Evolutionary conservation across 2,113 vertebrate genomes (phyloP).

Genomic region (Rhea pennata): DNA sequence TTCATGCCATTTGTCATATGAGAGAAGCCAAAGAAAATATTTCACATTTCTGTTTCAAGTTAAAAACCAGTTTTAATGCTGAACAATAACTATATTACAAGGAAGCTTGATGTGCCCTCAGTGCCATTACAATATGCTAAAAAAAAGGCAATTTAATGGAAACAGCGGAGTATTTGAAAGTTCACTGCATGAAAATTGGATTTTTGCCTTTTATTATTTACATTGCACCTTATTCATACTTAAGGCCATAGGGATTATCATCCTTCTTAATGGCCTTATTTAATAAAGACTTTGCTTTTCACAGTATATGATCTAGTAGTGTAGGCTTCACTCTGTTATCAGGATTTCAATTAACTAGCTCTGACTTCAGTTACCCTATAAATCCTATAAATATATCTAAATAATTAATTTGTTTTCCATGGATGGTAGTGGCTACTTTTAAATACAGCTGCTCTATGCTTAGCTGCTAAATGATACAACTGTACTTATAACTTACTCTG

Average conservation of each 20-base stretch:
- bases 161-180: constrained; percentile 43
- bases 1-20: constrained; percentile 34
- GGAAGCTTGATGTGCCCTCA: constrained; percentile 26
- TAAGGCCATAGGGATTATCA: constrained; percentile 63
- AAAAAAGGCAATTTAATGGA: constrained; percentile 66
- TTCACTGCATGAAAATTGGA: constrained; percentile 69
- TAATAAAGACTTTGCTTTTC: constrained; percentile 64
- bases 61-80: constrained; percentile 18
- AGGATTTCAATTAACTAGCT: constrained; percentile 57
- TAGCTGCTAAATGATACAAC: not conserved
- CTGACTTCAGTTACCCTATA: constrained; percentile 35
- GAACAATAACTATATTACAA: constrained; percentile 50
- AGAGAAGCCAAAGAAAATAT: constrained; percentile 47
- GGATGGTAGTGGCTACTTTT: not conserved
- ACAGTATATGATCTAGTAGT: constrained; percentile 34
- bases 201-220: constrained; percentile 75
- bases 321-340: not conserved
- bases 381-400: constrained; percentile 61
- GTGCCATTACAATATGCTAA: constrained; percentile 29
- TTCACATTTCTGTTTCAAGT: constrained; percentile 49
- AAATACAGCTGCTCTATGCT: not conserved
- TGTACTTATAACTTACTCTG: not conserved
- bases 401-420: constrained; percentile 51
- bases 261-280: constrained; percentile 64
- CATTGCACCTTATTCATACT: constrained; percentile 66